Conservation (phyloP, 2,113 vertebrate genomes). For the Melanocharis versteri region DNA sequence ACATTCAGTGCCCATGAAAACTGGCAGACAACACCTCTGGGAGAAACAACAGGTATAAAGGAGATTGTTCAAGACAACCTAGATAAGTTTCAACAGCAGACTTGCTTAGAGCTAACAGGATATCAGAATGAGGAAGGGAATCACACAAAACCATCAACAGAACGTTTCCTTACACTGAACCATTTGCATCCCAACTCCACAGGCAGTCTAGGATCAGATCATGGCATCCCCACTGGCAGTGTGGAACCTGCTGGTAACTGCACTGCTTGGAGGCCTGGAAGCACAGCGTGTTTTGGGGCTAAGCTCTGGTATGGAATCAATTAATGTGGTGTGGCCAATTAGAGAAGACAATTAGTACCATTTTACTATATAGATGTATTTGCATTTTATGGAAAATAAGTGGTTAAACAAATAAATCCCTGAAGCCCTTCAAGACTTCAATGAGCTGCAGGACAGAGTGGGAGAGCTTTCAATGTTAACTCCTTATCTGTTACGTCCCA, state of each 20-base stretch:
- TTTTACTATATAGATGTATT: background rate
- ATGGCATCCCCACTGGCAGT: background rate
- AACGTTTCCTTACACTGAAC: background rate
- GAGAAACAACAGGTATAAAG: background rate
- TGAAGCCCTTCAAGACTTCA: background rate
- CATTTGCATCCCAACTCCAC: background rate
- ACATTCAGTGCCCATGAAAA: background rate
- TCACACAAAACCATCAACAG: background rate
- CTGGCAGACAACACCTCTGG: background rate
- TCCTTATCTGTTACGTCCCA: background rate
- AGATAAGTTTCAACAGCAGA: background rate
- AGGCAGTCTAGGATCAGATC: background rate
- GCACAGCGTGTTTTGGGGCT: background rate
- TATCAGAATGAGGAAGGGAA: background rate
- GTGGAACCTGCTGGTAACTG: background rate
- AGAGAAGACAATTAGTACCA: background rate
- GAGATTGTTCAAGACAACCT: background rate
- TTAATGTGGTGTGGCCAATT: rapidly evolving
- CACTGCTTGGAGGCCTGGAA: background rate
- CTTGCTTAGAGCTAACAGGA: background rate
- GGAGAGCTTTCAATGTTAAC: background rate
- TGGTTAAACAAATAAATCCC: background rate
- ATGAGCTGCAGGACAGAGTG: background rate
- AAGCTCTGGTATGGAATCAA: background rate
- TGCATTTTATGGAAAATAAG: background rate